Conservation (phyloP, 2,888 invertebrate species). For the Macropis europaea region DNA sequence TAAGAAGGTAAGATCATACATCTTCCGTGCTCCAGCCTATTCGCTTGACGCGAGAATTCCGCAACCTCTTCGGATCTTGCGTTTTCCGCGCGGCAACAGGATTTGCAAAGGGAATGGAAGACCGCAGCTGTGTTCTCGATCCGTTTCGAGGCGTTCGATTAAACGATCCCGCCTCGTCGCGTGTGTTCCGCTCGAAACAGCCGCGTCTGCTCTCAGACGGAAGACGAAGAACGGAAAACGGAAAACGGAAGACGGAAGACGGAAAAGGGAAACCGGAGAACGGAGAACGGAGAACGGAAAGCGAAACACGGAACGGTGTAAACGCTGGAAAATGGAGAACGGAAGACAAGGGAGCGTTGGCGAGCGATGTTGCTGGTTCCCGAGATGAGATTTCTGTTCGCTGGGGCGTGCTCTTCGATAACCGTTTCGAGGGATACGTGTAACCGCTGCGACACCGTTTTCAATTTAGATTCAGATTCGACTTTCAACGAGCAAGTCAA, state of each 20-base stretch:
- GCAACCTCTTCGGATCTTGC: no score
- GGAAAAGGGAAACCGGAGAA: background rate
- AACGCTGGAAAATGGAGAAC: background rate
- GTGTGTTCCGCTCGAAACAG: no score
- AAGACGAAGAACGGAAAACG: background rate
- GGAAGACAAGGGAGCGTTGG: background rate
- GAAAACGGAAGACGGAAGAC: background rate
- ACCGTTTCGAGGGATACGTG: background rate
- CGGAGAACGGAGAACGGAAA: background rate
- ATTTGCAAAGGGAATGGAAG: background rate
- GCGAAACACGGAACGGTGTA: background rate
- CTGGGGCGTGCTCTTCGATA: slow-evolving; percentile 22
- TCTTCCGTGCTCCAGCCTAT: no score
- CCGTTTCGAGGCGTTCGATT: background rate
- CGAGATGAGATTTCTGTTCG: slow-evolving; percentile 29
- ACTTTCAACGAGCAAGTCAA: no score
- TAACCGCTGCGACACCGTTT: background rate
- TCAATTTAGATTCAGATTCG: no score
- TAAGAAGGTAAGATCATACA: no score
- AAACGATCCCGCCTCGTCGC: background rate
- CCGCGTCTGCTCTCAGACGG: background rate
- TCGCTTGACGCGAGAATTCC: no score
- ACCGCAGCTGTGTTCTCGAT: background rate
- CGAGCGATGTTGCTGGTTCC: background rate
- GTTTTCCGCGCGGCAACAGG: no score